These are phyloP conservation scores for Chorisops tibialis DNA, from an alignment of 2,888 invertebrate genomes.

Conservation along the genomic window DNA sequence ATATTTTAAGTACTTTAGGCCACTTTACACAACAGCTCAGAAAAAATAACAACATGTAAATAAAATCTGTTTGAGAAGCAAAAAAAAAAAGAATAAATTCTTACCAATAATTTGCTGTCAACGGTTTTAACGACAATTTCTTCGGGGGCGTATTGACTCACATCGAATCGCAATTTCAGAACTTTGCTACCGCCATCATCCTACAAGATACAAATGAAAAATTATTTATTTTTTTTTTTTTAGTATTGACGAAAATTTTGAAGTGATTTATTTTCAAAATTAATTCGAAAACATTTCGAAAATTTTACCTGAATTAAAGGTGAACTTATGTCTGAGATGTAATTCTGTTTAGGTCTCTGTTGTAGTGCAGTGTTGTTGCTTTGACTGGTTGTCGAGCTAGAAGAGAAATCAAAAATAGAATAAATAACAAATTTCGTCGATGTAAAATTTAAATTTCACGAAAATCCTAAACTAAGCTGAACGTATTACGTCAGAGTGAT, in stretches of 20 bases:
- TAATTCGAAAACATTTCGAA: neutral
- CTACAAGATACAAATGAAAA: conserved; percentile 56
- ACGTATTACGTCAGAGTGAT: conserved; percentile 21
- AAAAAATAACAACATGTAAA: too few relatives aligned
- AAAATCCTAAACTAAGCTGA: neutral
- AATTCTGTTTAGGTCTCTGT: conserved; percentile 48
- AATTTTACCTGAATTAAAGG: conserved; percentile 64
- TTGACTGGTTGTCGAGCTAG: conserved; percentile 46
- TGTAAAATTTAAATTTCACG: neutral
- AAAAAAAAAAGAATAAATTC: too few relatives aligned
- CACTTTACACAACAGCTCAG: too few relatives aligned
- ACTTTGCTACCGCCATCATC: conserved; percentile 92
- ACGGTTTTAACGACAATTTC: conserved; percentile 98
- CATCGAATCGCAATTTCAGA: conserved; percentile 93
- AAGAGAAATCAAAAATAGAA: conserved; percentile 32
- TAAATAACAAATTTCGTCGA: neutral
- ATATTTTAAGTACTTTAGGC: too few relatives aligned
- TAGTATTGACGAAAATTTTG: conserved; percentile 3
- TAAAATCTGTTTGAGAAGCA: neutral
- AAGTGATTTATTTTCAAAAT: conserved; percentile 11
- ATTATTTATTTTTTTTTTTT: neutral
- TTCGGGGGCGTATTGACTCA: conserved; percentile 94
- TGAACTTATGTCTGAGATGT: conserved; percentile 85
- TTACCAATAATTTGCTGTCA: conserved; percentile 92
- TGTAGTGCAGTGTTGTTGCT: conserved; percentile 51